Base-by-base conservation (phyloP, 2,113 vertebrate genomes). In the Corythaeola cristata region DNA sequence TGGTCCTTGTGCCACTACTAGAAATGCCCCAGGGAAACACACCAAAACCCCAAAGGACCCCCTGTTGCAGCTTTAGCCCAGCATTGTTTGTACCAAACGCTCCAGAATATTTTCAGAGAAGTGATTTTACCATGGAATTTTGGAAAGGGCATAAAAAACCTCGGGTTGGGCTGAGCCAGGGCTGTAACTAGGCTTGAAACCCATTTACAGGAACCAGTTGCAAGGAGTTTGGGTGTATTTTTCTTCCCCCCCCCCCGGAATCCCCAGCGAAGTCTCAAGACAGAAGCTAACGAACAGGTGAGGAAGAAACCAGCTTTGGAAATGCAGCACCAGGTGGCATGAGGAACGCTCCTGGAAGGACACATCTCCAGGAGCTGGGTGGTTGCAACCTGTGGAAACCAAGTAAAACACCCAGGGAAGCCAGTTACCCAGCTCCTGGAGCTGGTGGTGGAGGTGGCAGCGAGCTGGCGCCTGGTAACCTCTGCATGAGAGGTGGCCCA, bases 371-470 rank as follows among this genome's bases (percentile, higher is more conserved):
- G 23, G 28, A 71, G 23, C 12, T 5, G 8, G 35, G 50, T 24
- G 64, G 30, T 13, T 63, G 41, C 20, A 6, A 10, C 35, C 33
- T 55, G 17, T 19, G 8, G 41, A 74, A 50, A 12, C 14, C 63
- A 77, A 73, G 24, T 3, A 17, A 4, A 53, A 27, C 15, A 22
- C 20, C 8, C 3, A 1, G 45, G 26, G 33, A 55, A 49, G 58
- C 10, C 2, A 2, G 27, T n/a, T 39, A 32, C 56, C 16, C 2
- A 1, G 9, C 27, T 26, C 11, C 37, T 69, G 41, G 45, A 1
- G 4, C 55, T 5, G 4, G 32, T 4, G 3, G 24, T 35, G 35
- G 32, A 52, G 28, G 11, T 45, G 53, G 28, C 50, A 44, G 32
- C 1, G 2, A 19, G 26, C 72, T 35, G 35, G n/a, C 0, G 1